phyloP scores from a whole-genome alignment of 2,113 vertebrate species.

The Melanerpes formicivorus region DNA sequence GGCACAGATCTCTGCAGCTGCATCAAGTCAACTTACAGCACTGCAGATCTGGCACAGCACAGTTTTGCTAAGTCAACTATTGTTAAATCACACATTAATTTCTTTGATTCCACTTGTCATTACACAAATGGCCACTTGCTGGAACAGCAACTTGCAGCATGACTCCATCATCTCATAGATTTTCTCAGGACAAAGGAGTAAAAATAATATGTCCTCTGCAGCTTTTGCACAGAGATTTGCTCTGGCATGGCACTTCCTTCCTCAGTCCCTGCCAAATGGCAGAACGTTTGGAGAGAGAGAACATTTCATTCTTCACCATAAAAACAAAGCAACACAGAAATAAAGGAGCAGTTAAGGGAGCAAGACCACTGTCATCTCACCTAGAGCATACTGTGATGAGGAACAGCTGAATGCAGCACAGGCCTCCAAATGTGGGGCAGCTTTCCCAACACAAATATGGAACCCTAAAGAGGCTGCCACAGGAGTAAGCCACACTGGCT shows the following conservation, averaged over 20 bases:
- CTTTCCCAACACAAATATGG: background rate
- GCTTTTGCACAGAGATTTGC: constrained; percentile 20
- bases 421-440: background rate
- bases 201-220: background rate
- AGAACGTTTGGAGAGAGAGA: constrained; percentile 14
- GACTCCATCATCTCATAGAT: background rate
- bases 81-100: background rate
- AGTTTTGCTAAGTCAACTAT: background rate
- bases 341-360: constrained; percentile 21
- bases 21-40: background rate
- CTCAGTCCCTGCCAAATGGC: background rate
- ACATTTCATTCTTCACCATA: constrained; percentile 18
- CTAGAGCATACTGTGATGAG: background rate
- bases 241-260: background rate
- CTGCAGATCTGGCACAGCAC: background rate
- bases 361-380: background rate
- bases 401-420: background rate
- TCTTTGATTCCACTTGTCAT: background rate
- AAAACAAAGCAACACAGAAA: constrained; percentile 40
- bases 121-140: background rate
- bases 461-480: background rate
- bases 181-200: background rate
- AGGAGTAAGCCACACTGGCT: fast-evolving
- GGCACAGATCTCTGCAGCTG: constrained; percentile 29
- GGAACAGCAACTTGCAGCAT: background rate